Evolutionary conservation across 1,140 invertebrate species (phyloP).

Genomic region (Euura saliciscinereae): DNA sequence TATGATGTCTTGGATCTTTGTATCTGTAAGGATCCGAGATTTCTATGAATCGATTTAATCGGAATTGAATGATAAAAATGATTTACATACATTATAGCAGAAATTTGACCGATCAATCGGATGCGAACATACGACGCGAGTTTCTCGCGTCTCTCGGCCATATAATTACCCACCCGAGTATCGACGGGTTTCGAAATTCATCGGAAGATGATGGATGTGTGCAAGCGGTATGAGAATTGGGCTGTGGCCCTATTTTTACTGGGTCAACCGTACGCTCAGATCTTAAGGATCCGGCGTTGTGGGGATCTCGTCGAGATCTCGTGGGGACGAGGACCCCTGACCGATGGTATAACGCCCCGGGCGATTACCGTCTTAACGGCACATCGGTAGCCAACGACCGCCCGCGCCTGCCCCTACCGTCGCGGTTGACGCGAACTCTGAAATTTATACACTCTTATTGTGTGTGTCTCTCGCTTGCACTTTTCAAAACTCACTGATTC

Average conservation of each 20-base stretch:
- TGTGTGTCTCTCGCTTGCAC: not conserved
- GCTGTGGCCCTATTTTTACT: slow-evolving; percentile 7
- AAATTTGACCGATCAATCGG: too few relatives aligned
- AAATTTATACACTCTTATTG: too few relatives aligned
- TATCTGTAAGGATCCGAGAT: too few relatives aligned
- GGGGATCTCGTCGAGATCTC: not conserved
- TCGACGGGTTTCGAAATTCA: slow-evolving; percentile 35
- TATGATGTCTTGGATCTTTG: too few relatives aligned
- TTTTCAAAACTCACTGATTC: not conserved
- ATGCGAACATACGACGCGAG: not conserved
- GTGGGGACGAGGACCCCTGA: slow-evolving; percentile 4
- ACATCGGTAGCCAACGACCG: not conserved
- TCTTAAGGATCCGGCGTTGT: not conserved
- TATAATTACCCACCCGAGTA: not conserved
- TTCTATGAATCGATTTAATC: too few relatives aligned
- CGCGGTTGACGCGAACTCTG: too few relatives aligned
- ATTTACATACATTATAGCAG: too few relatives aligned
- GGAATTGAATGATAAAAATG: too few relatives aligned
- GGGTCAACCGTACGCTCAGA: not conserved
- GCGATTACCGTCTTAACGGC: slow-evolving; percentile 3
- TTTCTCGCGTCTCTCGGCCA: not conserved
- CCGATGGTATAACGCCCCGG: not conserved
- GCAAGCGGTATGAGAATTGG: not conserved
- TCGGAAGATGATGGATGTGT: slow-evolving; percentile 42
- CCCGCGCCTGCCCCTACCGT: not conserved